A percentile compares a stretch with the other conserved stretches of the same genome.
Conservation (phyloP, 2,797 vertebrate genomes). For the Stomatorhinus walkeri region DNA sequence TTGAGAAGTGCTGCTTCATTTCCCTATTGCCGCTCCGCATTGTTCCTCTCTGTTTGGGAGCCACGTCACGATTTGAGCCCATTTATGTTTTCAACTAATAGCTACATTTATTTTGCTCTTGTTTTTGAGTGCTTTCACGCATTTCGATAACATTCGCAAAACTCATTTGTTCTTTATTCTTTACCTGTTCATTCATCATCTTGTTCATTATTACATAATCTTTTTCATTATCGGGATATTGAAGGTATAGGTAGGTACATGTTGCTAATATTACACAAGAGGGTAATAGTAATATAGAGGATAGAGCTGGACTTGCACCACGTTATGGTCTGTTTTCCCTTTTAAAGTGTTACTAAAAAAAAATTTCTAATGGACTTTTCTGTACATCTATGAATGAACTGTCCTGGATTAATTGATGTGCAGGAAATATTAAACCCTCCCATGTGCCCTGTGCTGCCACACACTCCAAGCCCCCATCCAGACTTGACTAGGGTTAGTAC, state of each 20-base stretch:
- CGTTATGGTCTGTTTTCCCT: background rate
- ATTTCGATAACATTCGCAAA: background rate
- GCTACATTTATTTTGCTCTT: background rate
- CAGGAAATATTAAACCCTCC: background rate
- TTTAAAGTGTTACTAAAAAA: background rate
- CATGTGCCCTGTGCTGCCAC: background rate
- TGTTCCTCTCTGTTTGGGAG: background rate
- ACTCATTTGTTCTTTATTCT: background rate
- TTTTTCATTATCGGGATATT: background rate
- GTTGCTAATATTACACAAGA: background rate
- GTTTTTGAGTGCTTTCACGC: background rate
- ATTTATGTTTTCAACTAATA: background rate
- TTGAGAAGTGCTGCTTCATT: background rate
- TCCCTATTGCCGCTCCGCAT: background rate
- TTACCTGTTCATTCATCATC: background rate
- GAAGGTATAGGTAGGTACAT: background rate
- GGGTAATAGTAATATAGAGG: background rate
- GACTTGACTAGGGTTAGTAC: background rate
- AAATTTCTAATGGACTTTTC: background rate
- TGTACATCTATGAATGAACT: background rate
- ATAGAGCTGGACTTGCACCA: background rate
- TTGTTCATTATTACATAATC: background rate
- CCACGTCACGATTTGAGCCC: background rate
- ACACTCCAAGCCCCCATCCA: background rate
- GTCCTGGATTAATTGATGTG: background rate